Base-by-base conservation (phyloP, 2,797 vertebrate species). In the Crocodylus rhombifer region DNA sequence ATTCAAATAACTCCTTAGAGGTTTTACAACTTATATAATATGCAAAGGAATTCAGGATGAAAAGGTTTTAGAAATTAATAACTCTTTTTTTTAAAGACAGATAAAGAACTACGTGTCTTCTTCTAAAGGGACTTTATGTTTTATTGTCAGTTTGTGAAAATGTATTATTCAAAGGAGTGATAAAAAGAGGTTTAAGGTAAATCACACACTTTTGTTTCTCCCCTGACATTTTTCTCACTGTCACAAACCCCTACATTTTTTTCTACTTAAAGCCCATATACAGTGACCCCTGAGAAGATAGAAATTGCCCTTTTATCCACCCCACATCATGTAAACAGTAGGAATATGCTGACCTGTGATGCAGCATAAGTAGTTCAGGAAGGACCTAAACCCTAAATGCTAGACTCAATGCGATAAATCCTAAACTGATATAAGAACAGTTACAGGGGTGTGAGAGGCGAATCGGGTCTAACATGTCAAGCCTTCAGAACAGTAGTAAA, bases 1-100 rank as follows among this genome's bases (percentile, higher is more conserved):
- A 97, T 96, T 96, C 94, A 97, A 89, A 97, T 92, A 96, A 96
- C 57, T 90, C 95, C 92, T 85, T 76, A 60, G 93, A 96, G 95
- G 30, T 90, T 96, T 95, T 95, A 88, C 90, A 33, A 77, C 61
- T 97, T 84, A 94, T 91, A 92, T 67, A 96, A 93, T 94, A 97
- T 78, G 73, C 91, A 97, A 86, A 96, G 80, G 89, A 94, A 96
- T 88, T 94, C 93, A 96, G 79, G 71, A 84, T 88, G 64, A 88
- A 80, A 90, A 90, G 60, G 14, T n/a, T 82, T 95, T 58, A 69
- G 56, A 85, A 94, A 95, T 93, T 95, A 95, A 95, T 94, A 96
- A 89, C 26, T 82, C 26, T 89, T 94, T 62, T 90, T 96, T 60
- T 94, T 95, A 85, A 92, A 65, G 73, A 84, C 62, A 73, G 11